Evolutionary conservation across 2,888 invertebrate species (phyloP).

Genomic region (Gymnoscelis rufifasciata): DNA sequence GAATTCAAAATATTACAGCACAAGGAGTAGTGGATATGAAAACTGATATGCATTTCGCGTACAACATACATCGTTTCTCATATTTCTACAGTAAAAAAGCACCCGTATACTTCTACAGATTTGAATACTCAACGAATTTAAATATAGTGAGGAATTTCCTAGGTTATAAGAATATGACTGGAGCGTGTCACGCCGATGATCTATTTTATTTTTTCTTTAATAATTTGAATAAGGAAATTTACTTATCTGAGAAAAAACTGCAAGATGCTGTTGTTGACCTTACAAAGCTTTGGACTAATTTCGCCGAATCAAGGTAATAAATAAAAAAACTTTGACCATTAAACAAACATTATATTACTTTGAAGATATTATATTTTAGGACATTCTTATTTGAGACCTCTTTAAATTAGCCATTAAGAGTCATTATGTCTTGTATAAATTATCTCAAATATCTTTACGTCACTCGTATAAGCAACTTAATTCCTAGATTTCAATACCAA

Average conservation of each 20-base stretch:
- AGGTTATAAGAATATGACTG: slow-evolving; percentile 38
- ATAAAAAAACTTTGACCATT: too few species aligned
- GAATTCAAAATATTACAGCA: slow-evolving; percentile 32
- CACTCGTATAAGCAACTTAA: too few species aligned
- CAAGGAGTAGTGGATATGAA: slow-evolving; percentile 37
- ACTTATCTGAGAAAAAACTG: slow-evolving; percentile 16
- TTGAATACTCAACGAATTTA: slow-evolving; percentile 50
- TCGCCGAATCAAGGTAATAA: too few species aligned
- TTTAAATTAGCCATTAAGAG: too few species aligned
- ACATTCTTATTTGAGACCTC: too few species aligned
- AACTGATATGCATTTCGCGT: slow-evolving; percentile 45
- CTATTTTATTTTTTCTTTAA: slow-evolving; percentile 64
- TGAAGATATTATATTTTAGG: too few species aligned
- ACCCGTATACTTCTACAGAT: slow-evolving; percentile 48
- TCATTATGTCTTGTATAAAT: too few species aligned
- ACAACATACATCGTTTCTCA: slow-evolving; percentile 46
- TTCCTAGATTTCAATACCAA: too few species aligned
- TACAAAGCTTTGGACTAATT: too few species aligned
- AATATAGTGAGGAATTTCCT: slow-evolving; percentile 44
- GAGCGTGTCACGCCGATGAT: slow-evolving; percentile 70
- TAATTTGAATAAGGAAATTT: slow-evolving; percentile 43
- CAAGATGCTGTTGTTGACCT: too few species aligned
- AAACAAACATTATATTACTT: too few species aligned
- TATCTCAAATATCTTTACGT: too few species aligned
- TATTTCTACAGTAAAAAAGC: slow-evolving; percentile 37